Base-by-base conservation (phyloP, 2,113 vertebrate genomes). In the Labeo catla region DNA sequence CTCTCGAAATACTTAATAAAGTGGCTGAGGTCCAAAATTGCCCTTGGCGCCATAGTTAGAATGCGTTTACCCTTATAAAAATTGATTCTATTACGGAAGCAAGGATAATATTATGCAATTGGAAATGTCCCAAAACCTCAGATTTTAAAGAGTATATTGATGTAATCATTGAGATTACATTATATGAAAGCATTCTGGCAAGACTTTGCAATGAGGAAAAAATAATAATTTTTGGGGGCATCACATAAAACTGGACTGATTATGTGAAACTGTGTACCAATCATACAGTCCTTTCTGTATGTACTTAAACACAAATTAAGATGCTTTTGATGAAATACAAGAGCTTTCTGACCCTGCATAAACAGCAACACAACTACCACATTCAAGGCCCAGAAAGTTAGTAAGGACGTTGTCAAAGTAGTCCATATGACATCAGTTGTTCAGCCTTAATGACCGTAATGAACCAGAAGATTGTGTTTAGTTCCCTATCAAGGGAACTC, bases 41-140 rank as follows among this genome's bases (percentile, higher is more conserved):
- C 73, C 73, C 45, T 50, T 76, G 11, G 73, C 6, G 1, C 10
- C 73, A 76, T 50, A 50, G 45, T 28, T 13, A 76, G 9, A 74
- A 74, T 74, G 45, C n/a, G 21, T 74, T 74, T 74, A 23, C 11
- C n/a, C n/a, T 49, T 23, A 74, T 23, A 74, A 23, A 74, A 49
- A 76, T 49, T 3, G 6, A 76, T 76, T 49, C 6, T 76, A 28
- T 23, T 49, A 50, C 13, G 11, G 36, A 74, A 28, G 1, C 72
- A 49, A 49, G 12, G 21, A 23, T 49, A 6, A 49, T 49, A 49
- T 49, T 74, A 23, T 74, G 72, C 45, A 49, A 74, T 11, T 74
- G 11, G 72, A 23, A 49, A 76, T 76, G n/a, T 21, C 72, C 45
- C 45, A 74, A 28, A 74, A 49, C 72, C 45, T 12, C 28, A 70